Evolutionary conservation across 2,888 invertebrate species (phyloP), one percentile per base, ranked within the genome.

Genomic region (Drosophila multiciliata): DNA sequence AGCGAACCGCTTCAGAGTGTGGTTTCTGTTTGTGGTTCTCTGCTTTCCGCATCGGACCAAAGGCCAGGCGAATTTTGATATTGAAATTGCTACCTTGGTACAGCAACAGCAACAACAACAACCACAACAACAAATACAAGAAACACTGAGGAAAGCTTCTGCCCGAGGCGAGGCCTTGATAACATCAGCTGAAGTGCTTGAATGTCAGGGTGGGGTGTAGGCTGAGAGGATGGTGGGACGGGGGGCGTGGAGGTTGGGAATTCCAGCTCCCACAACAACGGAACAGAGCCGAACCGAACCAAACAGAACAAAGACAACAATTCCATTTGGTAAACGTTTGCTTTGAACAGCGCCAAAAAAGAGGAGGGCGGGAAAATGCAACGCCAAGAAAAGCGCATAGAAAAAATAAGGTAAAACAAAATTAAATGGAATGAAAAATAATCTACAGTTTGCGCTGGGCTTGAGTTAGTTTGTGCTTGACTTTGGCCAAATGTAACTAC

Each of bases 41-140:
- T 71, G 73, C 73, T 68, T 75, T 78, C 64, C 59, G 50, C 64
- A 68, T 73, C 72, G 67, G 85, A 89, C 88, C 82, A 87, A 87
- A 85, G 86, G 82, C 90, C 85, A 87, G 78, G 80, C 75, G 85
- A 77, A 75, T 89, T 86, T 85, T 87, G 88, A 86, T 86, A 86
- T 86, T 89, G 86, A 86, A 89, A 86, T 86, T 86, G 90, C 86
- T 86, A 87, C 86, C 83, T 87, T 87, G 80, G 88, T 63, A 50
- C 50, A 58, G 50, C 59, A 40, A 15, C 26, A 68, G 1, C 45
- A 36, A 23, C 32, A n/a, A 26, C 26, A 32, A 38, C 40, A 69
- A 2, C 9, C 2, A 20, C 42, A 42, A 11, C 58, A 50, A 38
- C 35, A 23, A 36, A 54, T 36, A 57, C 57, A 57, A 57, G 54